phyloP scores from a whole-genome alignment of 2,888 invertebrate genomes.

The Tillus elongatus region DNA sequence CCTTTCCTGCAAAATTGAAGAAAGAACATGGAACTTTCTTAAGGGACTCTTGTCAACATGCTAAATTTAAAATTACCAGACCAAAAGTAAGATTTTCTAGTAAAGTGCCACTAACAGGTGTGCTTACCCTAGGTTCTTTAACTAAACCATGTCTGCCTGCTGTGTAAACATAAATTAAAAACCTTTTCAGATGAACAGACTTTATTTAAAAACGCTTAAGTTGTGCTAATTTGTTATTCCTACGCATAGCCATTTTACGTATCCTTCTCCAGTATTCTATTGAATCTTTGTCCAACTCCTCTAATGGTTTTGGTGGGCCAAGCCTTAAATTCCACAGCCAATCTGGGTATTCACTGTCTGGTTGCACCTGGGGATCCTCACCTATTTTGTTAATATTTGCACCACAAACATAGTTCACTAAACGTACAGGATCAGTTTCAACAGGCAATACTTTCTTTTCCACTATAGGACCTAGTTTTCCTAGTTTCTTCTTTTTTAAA shows the following conservation, averaged over 20 bases:
- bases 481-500: slow-evolving; percentile 52
- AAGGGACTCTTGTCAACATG: too few species aligned
- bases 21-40: too few species aligned
- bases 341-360: slow-evolving; percentile 78
- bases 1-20: too few species aligned
- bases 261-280: slow-evolving; percentile 76
- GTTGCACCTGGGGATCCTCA: slow-evolving; percentile 66
- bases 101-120: too few species aligned
- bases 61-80: too few species aligned
- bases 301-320: slow-evolving; percentile 54
- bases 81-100: too few species aligned
- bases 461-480: slow-evolving; percentile 51
- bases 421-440: slow-evolving; percentile 70
- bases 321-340: slow-evolving; percentile 79
- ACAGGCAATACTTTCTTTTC: slow-evolving; percentile 71
- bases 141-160: too few species aligned
- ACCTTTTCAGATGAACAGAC: too few species aligned
- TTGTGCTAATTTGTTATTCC: slow-evolving; percentile 54
- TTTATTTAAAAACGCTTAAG: slow-evolving; percentile 50
- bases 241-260: slow-evolving; percentile 52
- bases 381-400: slow-evolving; percentile 70
- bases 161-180: too few species aligned
- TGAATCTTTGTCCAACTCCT: slow-evolving; percentile 67
- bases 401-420: slow-evolving; percentile 74
- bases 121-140: too few species aligned